Evolutionary conservation across 2,888 invertebrate genomes (phyloP), one percentile per base, ranked within the genome.

Genomic region (Matsumyia berberina): DNA sequence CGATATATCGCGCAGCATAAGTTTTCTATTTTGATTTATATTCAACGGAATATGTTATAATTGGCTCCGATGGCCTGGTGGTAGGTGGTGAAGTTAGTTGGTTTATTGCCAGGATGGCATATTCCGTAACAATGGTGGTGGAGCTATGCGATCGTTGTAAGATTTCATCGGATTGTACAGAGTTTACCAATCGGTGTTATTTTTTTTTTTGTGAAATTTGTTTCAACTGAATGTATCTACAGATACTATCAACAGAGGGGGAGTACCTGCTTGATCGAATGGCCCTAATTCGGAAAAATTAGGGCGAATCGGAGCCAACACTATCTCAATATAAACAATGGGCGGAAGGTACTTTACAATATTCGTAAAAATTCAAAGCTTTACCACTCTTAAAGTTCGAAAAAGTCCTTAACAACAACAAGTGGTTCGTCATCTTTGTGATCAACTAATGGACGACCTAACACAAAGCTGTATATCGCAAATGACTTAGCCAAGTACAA

Each of bases 11-110:
- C 85, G 64, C 55, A 70, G 74, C 66, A 70, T 74, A 74, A 24
- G 64, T 80, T 85, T n/a, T 85, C 85, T 85, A 85, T 85, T 85
- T 83, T 85, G 85, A 85, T 85, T 85, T 85, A 85, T 85, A 85
- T 74, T 51, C 85, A 85, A 80, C 46, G 74, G 80, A 76, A 80
- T 85, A 74, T 80, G 80, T 80, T 85, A 85, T 85, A 85, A 85
- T 85, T 85, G 85, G 85, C 85, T 42, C 19, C 15, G 6, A 15
- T 44, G 55, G 53, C 6, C 6, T 19, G 1, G 9, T 11, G 29
- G 51, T 37, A 29, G 58, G 37, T 60, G 46, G 70, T n/a, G n/a
- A 29, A 58, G 72, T 33, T 17, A 8, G 53, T 73, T 83, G 67
- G 78, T 79, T 83, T 74, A 79, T 79, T 73, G 62, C 44, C 44